phyloP scores from a whole-genome alignment of 1,140 invertebrate species.

The Pogonomyrmex californicus region DNA sequence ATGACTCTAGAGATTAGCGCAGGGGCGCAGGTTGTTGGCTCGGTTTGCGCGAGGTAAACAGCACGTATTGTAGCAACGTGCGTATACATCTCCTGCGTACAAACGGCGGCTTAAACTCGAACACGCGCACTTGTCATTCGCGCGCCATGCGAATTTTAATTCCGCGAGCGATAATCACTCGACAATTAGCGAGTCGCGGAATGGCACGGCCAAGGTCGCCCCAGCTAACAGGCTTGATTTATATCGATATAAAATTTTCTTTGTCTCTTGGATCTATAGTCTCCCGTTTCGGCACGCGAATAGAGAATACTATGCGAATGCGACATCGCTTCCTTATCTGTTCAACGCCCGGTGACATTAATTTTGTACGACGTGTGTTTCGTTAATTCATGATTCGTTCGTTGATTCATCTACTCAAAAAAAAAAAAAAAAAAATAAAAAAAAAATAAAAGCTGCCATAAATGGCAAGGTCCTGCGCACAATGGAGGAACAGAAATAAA shows the following conservation, averaged over 20 bases:
- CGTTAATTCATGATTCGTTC: neutral
- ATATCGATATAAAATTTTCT: conserved; percentile 41
- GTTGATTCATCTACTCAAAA: too few relatives aligned
- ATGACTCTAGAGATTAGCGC: neutral
- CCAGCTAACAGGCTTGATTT: neutral
- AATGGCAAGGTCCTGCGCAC: neutral
- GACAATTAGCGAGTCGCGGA: conserved; percentile 40
- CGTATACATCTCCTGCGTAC: conserved; percentile 34
- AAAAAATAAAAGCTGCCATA: neutral
- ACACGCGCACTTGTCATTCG: neutral
- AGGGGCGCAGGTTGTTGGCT: conserved; percentile 40
- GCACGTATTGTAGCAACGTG: conserved; percentile 17
- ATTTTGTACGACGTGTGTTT: conserved; percentile 22
- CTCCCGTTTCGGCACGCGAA: too few relatives aligned
- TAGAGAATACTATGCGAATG: neutral
- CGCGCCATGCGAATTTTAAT: conserved; percentile 50
- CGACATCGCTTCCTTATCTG: conserved; percentile 6
- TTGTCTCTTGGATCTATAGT: neutral
- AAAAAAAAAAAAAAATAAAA: neutral
- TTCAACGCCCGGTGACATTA: neutral
- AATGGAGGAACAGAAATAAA: too few relatives aligned
- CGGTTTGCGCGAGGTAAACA: conserved; percentile 13
- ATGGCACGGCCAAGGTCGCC: conserved; percentile 62
- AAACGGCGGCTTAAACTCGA: conserved; percentile 36
- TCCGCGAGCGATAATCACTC: conserved; percentile 37